Base-by-base conservation (phyloP, 2,888 invertebrate species). In the Lithophane leautieri region DNA sequence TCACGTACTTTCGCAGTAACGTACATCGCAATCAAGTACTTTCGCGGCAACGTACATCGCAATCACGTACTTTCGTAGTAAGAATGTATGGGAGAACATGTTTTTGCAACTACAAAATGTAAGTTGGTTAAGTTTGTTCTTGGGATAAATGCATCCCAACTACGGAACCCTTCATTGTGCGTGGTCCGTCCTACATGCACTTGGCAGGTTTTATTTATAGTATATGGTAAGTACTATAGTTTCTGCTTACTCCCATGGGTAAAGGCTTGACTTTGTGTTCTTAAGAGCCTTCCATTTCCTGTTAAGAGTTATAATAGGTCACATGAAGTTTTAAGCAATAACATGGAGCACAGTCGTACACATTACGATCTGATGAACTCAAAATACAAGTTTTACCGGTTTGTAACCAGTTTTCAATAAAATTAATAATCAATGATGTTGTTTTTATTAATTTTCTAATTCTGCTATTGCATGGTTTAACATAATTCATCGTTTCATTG, bases 321-420 rank as follows among this genome's bases (percentile, higher is more conserved):
- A n/a, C 34, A 25, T 34, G 14, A 44, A 25, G 19, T 40, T 40
- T 28, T 66, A 52, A 44, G 6, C n/a, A 28, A 52, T 54, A n/a
- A 40, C 76, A 60, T 73, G 50, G 0, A 25, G 16, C 19, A 25
- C 71, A 42, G n/a, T 34, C 42, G 12, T 22, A 52, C 40, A 73
- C 40, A 52, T 50, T 14, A 58, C 25, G 12, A 50, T 40, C 7
- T 34, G 0, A 52, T 60, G 16, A 72, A 22, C 73, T 40, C 22
- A 52, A 25, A 16, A 72, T 44, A 73, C 76, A 14, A 14, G 76
- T 61, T 73, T 8, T 6, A 47, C 74, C 16, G n/a, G 81, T 40
- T 61, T 54, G 3, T 28, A 16, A 56, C n/a, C 47, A 60, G 80
- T 79, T 50, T 50, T 14, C 3, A n/a, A 54, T 22, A 54, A 52